Conservation (phyloP, 2,113 vertebrate species). For the Ornithorhynchus anatinus region DNA sequence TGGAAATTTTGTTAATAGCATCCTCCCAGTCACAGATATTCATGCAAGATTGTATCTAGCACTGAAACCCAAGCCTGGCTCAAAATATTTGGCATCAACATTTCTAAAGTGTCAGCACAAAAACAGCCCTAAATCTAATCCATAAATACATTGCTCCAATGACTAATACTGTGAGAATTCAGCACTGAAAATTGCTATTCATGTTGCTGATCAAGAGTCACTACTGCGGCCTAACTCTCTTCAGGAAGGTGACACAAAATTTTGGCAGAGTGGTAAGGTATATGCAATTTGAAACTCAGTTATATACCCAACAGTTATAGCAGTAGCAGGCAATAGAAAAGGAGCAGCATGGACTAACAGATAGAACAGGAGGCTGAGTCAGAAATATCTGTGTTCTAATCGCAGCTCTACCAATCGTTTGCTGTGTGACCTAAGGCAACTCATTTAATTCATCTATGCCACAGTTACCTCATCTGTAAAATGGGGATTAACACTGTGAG, state of each 20-base stretch:
- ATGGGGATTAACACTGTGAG: too few relatives aligned
- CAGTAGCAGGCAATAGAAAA: too few relatives aligned
- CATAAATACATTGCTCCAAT: not conserved
- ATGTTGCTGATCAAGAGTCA: not conserved
- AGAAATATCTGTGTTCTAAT: too few relatives aligned
- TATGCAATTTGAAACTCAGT: not conserved
- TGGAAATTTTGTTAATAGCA: not conserved
- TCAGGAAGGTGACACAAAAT: not conserved
- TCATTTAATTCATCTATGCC: too few relatives aligned
- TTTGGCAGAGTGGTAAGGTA: not conserved
- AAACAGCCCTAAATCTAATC: not conserved
- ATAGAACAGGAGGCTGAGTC: too few relatives aligned
- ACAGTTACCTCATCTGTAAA: too few relatives aligned
- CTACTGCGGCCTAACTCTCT: not conserved
- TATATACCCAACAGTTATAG: too few relatives aligned
- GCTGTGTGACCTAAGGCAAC: too few relatives aligned
- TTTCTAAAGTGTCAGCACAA: not conserved
- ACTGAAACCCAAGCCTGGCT: not conserved
- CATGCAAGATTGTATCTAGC: not conserved
- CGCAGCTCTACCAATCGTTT: too few relatives aligned
- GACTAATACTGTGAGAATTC: not conserved
- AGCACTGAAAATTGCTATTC: not conserved
- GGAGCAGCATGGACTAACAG: too few relatives aligned
- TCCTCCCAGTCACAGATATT: slow-evolving; percentile 1
- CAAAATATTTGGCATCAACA: not conserved